phyloP scores from a whole-genome alignment of 2,888 invertebrate species.

The Rhaphigaster nebulosa region DNA sequence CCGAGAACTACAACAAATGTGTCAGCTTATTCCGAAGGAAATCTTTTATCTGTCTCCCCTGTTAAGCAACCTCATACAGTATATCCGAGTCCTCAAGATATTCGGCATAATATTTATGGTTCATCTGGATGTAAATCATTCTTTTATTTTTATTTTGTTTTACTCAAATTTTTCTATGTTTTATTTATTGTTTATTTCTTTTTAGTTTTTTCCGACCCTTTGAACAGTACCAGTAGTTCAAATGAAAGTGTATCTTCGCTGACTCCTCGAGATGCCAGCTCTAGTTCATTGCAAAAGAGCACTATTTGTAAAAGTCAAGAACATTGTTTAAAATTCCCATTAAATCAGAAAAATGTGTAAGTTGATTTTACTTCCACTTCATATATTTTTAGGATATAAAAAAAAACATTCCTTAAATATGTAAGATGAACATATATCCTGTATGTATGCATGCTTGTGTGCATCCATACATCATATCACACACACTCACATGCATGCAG shows the following conservation, averaged over 20 bases:
- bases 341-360: slow-evolving; percentile 58
- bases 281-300: slow-evolving; percentile 61
- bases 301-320: slow-evolving; percentile 55
- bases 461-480: no score
- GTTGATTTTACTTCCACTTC: not conserved
- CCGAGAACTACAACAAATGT: slow-evolving; percentile 62
- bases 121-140: slow-evolving; percentile 44
- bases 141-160: not conserved
- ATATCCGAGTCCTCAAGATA: slow-evolving; percentile 61
- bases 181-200: slow-evolving; percentile 53
- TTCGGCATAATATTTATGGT: slow-evolving; percentile 50
- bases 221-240: slow-evolving; percentile 80
- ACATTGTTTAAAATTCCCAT: slow-evolving; percentile 48
- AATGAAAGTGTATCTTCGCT: slow-evolving; percentile 87
- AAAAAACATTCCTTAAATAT: not conserved
- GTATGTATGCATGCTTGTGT: no score
- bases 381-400: not conserved
- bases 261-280: slow-evolving; percentile 69
- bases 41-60: slow-evolving; percentile 67
- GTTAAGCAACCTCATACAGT: slow-evolving; percentile 62
- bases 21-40: slow-evolving; percentile 70
- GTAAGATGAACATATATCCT: no score
- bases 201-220: slow-evolving; percentile 64
- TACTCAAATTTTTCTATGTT: not conserved
- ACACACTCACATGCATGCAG: no score